Base-by-base conservation (phyloP, 2,797 vertebrate genomes). In the Smutsia gigantea region DNA sequence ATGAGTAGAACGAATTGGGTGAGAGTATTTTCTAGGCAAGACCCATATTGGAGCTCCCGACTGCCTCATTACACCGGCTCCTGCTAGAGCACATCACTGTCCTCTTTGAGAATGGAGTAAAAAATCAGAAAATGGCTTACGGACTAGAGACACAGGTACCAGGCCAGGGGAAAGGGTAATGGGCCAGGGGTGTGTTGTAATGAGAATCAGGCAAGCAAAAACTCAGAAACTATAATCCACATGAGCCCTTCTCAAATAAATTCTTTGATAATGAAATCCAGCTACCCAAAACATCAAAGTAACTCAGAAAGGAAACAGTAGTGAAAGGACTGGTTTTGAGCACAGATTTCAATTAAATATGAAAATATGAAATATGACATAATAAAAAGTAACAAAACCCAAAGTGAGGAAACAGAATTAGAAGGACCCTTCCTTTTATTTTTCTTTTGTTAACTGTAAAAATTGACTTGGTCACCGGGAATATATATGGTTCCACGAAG, bases 401-500 rank as follows among this genome's bases (percentile, higher is more conserved):
- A 49, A 90, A 81, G 85, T 17, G 8, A 90, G 31, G 18, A 74
- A 77, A 42, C 23, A 21, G 39, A 66, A 82, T 15, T 42, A 18
- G 2, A 55, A 63, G 37, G 8, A 37, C 13, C 12, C 14, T 29
- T 37, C 7, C 21, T 5, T 64, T 84, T 46, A 55, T 68, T 81
- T 81, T 84, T 61, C 46, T 81, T 95, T 92, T 86, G n/a, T 34
- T 89, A 94, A 42, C 34, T 7, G 59, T 4, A 83, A 82, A 74
- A 93, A 72, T 15, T 59, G 83, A 61, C 39, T 46, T 87, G 46
- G 19, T 14, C 39, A 11, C 8, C 37, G n/a, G 25, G 21, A 7
- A 25, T 7, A 21, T 12, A 4, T 25, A 61, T 5, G 59, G 46
- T 69, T 34, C 15, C 31, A 55, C 17, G 10, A 64, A 86, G 10